Evolutionary conservation across 2,113 vertebrate genomes (phyloP), one percentile per base, ranked within the genome.

Genomic region (Pteronura brasiliensis): DNA sequence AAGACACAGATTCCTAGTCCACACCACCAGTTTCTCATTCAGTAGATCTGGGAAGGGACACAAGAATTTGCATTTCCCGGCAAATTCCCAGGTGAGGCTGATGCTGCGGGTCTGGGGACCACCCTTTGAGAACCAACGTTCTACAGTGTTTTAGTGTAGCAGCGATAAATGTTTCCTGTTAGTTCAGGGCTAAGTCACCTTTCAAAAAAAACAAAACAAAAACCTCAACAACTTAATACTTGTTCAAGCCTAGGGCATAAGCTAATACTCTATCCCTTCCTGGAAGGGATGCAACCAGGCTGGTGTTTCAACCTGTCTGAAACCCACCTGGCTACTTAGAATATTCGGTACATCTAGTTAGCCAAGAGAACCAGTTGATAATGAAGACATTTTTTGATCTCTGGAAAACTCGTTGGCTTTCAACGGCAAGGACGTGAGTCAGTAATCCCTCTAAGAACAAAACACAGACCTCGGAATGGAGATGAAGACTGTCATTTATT

Each of bases 401-500:
- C 12, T n/a, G 80, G 42, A 94, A 90, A 96, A 92, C 29, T 20
- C 25, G 39, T 4, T 61, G 72, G 67, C 42, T 90, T 87, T 95
- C 81, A 69, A 69, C 31, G 88, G 90, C 52, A 77, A 86, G 47
- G n/a, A 72, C 13, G n/a, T 5, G 31, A 84, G n/a, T 89, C 80
- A 94, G 59, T 39, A 79, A 72, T 82, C 65, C 55, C 77, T 69
- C 79, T 31, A 76, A 76, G 86, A 96, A 96, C 4, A 77, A 69
- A 92, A 79, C 61, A 95, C 65, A 90, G 4, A 52, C 52, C 47
- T 94, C 29, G 74, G 76, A 81, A 63, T 47, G 47, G 25, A 95
- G 85, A 90, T 77, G 72, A 82, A 96, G 96, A 93, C 31, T 14
- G 31, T 42, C 83, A 89, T 98, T 97, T 98, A 97, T 98, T 97